Conservation (phyloP, 2,888 invertebrate species). For the Hypercompe scribonia region DNA sequence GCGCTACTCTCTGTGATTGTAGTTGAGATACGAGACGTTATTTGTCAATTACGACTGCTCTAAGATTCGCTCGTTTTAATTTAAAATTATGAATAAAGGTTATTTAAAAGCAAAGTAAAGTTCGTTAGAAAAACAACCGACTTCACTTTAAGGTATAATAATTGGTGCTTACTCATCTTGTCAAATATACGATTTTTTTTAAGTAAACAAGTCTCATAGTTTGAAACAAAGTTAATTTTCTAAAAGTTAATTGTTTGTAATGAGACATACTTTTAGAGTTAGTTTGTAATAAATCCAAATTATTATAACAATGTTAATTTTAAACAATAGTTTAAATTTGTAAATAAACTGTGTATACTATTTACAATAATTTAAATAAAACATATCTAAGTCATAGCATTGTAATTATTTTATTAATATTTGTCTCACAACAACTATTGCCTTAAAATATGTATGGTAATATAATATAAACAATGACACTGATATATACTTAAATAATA, state of each 20-base stretch:
- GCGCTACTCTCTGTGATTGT: too few relatives aligned
- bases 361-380: constrained; percentile 13
- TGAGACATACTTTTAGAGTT: neutral
- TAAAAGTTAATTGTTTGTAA: neutral
- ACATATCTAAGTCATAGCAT: neutral
- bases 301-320: constrained; percentile 21
- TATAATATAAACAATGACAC: too few relatives aligned
- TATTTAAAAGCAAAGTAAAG: too few relatives aligned
- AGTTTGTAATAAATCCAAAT: constrained; percentile 18
- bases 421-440: neutral
- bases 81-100: too few relatives aligned
- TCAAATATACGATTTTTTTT: neutral
- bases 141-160: too few relatives aligned
- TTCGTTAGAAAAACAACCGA: too few relatives aligned
- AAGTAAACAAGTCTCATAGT: neutral
- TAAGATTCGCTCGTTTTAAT: too few relatives aligned
- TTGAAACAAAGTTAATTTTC: neutral
- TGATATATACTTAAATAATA: too few relatives aligned
- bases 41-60: too few relatives aligned
- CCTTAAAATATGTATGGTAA: too few relatives aligned
- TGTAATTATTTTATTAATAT: neutral
- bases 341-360: constrained; percentile 18
- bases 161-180: neutral
- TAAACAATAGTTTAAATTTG: constrained; percentile 13
- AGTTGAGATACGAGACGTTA: too few relatives aligned